phyloP scores from a whole-genome alignment of 2,888 invertebrate species.

The Hetaerina titia region DNA sequence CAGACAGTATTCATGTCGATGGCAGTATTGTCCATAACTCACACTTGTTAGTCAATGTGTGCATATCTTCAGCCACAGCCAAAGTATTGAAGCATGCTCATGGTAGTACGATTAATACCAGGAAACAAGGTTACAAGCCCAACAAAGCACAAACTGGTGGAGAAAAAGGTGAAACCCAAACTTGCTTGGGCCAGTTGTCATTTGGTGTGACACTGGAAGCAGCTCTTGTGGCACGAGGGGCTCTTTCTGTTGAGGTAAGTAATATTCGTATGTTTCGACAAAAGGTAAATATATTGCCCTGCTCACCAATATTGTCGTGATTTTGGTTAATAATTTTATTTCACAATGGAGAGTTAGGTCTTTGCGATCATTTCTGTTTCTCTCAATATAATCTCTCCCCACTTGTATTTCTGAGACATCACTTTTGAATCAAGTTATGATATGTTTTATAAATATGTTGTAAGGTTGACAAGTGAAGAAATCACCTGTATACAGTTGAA shows the following conservation, averaged over 20 bases:
- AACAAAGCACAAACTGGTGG: conserved; percentile 72
- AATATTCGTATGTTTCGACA: background rate
- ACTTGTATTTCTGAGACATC: no score
- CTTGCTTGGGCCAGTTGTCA: conserved; percentile 85
- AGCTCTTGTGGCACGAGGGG: conserved; percentile 88
- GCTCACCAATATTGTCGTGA: no score
- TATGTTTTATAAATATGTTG: no score
- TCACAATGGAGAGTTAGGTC: no score
- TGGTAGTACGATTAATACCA: background rate
- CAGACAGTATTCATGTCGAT: conserved; percentile 85
- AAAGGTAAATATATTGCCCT: no score
- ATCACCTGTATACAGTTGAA: no score
- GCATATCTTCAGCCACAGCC: conserved; percentile 82
- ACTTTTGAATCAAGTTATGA: no score
- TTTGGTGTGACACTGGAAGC: conserved; percentile 88
- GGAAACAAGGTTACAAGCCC: background rate
- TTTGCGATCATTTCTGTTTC: no score
- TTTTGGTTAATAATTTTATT: no score
- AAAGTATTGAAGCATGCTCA: conserved; percentile 80
- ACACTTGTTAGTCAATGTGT: conserved; percentile 85
- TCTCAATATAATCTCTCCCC: no score
- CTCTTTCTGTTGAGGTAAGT: conserved; percentile 89
- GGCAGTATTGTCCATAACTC: conserved; percentile 85
- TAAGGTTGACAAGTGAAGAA: no score
- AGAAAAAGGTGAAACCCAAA: conserved; percentile 76